Conservation (phyloP, 1,140 invertebrate species). For the Bombus waltoni region DNA sequence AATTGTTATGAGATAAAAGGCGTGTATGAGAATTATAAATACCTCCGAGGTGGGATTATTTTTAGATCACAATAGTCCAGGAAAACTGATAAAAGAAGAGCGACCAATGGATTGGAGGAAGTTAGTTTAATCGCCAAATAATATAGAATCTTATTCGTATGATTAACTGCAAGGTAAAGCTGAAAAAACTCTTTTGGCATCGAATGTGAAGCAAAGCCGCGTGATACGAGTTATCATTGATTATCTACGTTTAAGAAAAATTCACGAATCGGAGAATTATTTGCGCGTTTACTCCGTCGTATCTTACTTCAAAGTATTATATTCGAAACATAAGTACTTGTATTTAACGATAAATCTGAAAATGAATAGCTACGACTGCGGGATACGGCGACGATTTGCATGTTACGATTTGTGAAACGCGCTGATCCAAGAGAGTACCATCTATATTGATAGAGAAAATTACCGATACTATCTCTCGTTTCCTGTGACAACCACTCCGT, state of each 20-base stretch:
- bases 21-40: not conserved
- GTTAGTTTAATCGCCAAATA: not conserved
- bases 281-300: not conserved
- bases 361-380: not conserved
- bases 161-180: not conserved
- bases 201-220: no score
- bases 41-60: not conserved
- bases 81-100: no score
- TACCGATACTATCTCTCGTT: not conserved
- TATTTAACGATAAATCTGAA: not conserved
- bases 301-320: not conserved
- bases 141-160: not conserved
- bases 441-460: not conserved
- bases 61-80: not conserved
- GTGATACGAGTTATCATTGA: no score
- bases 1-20: not conserved
- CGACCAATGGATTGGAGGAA: not conserved
- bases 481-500: not conserved
- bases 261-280: not conserved
- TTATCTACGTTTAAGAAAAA: not conserved
- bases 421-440: not conserved
- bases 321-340: not conserved
- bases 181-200: not conserved
- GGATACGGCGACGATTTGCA: no score
- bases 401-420: not conserved